Conservation (phyloP, 2,888 invertebrate species). For the Morinoia aosen region DNA sequence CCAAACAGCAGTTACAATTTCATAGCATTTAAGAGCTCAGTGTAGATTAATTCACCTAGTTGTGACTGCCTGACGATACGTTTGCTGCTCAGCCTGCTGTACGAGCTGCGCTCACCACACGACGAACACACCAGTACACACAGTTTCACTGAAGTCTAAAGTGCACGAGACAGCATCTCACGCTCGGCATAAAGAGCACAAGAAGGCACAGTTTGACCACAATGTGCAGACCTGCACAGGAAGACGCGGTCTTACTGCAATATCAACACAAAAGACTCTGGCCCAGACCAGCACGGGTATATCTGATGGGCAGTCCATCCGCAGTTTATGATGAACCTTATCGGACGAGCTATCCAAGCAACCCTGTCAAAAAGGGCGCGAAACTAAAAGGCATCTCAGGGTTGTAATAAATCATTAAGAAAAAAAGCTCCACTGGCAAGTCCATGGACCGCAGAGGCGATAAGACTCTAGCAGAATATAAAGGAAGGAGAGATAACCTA, state of each 20-base stretch:
- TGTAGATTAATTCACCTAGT: background rate
- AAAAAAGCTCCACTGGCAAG: conserved; percentile 45
- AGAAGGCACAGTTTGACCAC: background rate
- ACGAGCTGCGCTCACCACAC: background rate
- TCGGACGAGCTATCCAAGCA: conserved; percentile 50
- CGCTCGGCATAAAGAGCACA: background rate
- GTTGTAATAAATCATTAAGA: conserved; percentile 52
- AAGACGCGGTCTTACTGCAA: background rate
- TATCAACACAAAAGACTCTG: conserved; percentile 44
- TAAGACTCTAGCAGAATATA: conserved; percentile 46
- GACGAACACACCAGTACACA: background rate
- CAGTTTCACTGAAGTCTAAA: background rate
- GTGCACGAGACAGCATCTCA: background rate
- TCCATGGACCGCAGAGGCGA: conserved; percentile 51
- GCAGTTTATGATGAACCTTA: conserved; percentile 51
- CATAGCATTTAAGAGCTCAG: background rate
- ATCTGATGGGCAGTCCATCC: conserved; percentile 51
- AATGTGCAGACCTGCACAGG: conserved; percentile 12
- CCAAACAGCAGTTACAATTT: background rate
- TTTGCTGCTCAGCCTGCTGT: background rate
- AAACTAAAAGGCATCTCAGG: conserved; percentile 53
- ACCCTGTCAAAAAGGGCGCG: conserved; percentile 51
- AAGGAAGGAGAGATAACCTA: conserved; percentile 50
- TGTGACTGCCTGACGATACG: background rate
- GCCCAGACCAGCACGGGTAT: background rate